Base-by-base conservation (phyloP, 2,888 invertebrate genomes). In the Agonopterix heracliana region DNA sequence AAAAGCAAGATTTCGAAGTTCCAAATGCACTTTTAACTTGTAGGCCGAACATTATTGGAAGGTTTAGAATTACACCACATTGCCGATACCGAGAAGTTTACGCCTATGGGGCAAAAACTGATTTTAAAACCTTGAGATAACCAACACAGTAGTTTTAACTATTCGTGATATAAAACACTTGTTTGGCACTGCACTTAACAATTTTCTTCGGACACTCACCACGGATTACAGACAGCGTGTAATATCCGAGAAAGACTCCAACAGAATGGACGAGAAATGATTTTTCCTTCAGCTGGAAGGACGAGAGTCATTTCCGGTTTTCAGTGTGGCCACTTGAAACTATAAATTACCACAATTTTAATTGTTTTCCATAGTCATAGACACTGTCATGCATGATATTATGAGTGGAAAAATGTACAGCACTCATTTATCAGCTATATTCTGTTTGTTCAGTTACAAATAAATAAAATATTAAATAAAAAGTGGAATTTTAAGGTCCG, bases 221-320 rank as follows among this genome's bases (percentile, higher is more conserved):
- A 86, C 87, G 87, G 87, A 89, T 78, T 80, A 80, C 78, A 78
- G 74, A 71, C 78, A 75, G 80, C 84, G 84, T 90, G 91, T 90
- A 89, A 83, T 85, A 90, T 89, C 90, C 90, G 90, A 91, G 87
- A 91, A 87, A 90, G 91, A 90, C 91, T 90, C 90, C 90, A 90
- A 91, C 90, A 91, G 91, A 91, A 91, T 91, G 91, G 86, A 89
- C 90, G 91, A 91, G 91, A 78, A 84, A 84, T 79, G 71, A 75
- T 76, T 80, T 81, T 81, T 81, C 75, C 71, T 81, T 76, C 75
- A 74, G 72, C 77, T 83, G 72, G 74, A 78, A 74, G 72, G 66
- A 68, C 70, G 64, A 68, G 70, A 74, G 72, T 78, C 78, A 83
- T 74, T 81, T 88, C 87, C 87, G 85, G 74, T 62, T 13, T 40